phyloP scores from a whole-genome alignment of 2,797 vertebrate species.

The Gambusia yucatana region DNA sequence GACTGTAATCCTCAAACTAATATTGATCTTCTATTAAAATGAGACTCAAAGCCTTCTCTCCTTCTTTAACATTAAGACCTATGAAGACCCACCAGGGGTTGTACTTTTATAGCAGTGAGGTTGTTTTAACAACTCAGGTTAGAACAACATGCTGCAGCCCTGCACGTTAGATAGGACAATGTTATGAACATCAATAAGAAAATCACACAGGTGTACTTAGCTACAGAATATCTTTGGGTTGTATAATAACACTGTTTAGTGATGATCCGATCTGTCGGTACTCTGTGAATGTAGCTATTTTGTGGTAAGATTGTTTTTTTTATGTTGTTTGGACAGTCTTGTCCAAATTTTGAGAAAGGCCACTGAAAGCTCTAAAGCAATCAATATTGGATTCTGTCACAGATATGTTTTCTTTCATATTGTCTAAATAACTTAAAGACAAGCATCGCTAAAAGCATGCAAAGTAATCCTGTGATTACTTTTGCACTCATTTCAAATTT shows the following conservation, averaged over 20 bases:
- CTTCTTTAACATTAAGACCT: constrained; percentile 53
- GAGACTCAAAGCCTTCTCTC: constrained; percentile 69
- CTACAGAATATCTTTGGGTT: constrained; percentile 62
- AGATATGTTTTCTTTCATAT: not conserved
- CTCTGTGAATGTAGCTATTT: constrained; percentile 55
- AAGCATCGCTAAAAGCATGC: not conserved
- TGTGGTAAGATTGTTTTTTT: constrained; percentile 17
- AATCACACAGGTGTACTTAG: constrained; percentile 67
- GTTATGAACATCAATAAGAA: constrained; percentile 64
- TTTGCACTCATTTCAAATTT: not conserved
- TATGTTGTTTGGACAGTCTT: constrained; percentile 19
- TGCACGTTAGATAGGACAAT: constrained; percentile 60
- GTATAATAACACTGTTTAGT: constrained; percentile 69
- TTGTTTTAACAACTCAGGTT: constrained; percentile 78
- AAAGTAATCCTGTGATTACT: not conserved
- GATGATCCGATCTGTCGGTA: constrained; percentile 46
- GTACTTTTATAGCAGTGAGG: constrained; percentile 59
- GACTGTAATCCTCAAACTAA: constrained; percentile 63
- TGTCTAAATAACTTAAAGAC: not conserved
- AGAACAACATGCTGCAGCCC: constrained; percentile 71
- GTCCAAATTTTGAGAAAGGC: not conserved
- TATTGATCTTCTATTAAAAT: constrained; percentile 81
- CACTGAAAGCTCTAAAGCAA: not conserved
- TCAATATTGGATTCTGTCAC: not conserved
- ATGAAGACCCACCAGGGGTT: constrained; percentile 52